Conservation (phyloP, 2,797 vertebrate genomes). For the Zalophus californianus region DNA sequence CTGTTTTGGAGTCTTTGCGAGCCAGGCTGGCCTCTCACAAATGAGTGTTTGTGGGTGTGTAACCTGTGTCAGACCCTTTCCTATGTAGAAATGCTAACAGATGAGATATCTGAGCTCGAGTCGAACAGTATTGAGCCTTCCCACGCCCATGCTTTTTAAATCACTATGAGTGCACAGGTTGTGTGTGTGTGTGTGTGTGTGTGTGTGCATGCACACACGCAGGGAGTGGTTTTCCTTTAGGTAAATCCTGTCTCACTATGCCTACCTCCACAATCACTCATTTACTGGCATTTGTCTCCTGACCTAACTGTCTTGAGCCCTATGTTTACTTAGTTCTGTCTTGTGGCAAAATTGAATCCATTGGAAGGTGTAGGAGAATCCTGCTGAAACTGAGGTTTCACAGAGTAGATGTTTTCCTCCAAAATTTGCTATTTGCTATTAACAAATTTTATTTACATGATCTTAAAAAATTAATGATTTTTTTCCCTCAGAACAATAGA, state of each 20-base stretch:
- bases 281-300: slow-evolving; percentile 51
- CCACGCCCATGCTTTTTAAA: background rate
- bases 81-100: background rate
- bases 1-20: background rate
- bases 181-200: background rate
- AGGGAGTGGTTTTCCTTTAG: slow-evolving; percentile 29
- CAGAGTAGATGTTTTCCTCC: background rate
- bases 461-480: slow-evolving; percentile 31
- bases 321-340: slow-evolving; percentile 35
- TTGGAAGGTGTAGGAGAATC: slow-evolving; percentile 13
- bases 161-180: background rate
- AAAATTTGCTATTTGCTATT: slow-evolving; percentile 36
- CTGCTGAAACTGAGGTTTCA: slow-evolving; percentile 38
- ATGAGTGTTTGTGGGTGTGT: background rate
- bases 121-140: background rate
- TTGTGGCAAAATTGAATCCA: slow-evolving; percentile 33
- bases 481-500: background rate
- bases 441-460: slow-evolving; percentile 55
- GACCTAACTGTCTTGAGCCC: slow-evolving; percentile 51
- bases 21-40: background rate
- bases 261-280: slow-evolving; percentile 60
- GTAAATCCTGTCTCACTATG: background rate
- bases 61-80: accelerated
- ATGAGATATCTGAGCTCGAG: background rate
- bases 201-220: background rate